Evolutionary conservation across 2,888 invertebrate genomes (phyloP), one percentile per base, ranked within the genome.

Genomic region (Hydropsyche betteni): DNA sequence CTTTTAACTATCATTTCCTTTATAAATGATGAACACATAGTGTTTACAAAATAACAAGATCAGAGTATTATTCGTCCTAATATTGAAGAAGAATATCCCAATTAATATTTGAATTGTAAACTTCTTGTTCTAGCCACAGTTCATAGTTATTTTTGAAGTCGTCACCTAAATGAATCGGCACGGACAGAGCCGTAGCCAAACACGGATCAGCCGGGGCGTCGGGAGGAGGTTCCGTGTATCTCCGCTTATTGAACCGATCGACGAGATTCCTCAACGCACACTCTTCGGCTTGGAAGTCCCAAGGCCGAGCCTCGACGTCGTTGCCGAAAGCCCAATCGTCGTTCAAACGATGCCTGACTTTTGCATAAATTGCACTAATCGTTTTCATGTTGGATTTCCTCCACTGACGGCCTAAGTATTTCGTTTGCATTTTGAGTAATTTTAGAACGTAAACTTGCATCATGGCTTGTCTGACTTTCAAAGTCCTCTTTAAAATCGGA

Each of bases 321-420:
- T 99, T 99, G 74, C 99, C 99, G 88, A 95, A 99, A 3, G 99
- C 99, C 99, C 99, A 99, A 85, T 99, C 99, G 84, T 99, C 99
- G 82, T 98, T 99, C 61, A 99, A 88, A 74, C 98, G 91, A 86
- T 98, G 98, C 38, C 98, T 90, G 2, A 96, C 96, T 89, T 99
- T 98, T 76, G 97, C 94, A 84, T 99, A 99, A 83, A 99, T 99
- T 76, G 98, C 98, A 83, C 98, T 98, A 87, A 99, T 97, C 0
- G 98, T 98, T 85, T 98, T 99, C 98, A 99, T 99, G 84, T 99
- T 99, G 0, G 96, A 95, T 85, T 99, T 99, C 69, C 99, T 90
- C 99, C 99, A 99, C 83, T 99, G 99, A 10, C 99, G 89, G 0
- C 99, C 99, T 81, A 99, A 90, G 86, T 99, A 99, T 83, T 99